Evolutionary conservation across 2,888 invertebrate genomes (phyloP).

Genomic region (Melinaea marsaeus): DNA sequence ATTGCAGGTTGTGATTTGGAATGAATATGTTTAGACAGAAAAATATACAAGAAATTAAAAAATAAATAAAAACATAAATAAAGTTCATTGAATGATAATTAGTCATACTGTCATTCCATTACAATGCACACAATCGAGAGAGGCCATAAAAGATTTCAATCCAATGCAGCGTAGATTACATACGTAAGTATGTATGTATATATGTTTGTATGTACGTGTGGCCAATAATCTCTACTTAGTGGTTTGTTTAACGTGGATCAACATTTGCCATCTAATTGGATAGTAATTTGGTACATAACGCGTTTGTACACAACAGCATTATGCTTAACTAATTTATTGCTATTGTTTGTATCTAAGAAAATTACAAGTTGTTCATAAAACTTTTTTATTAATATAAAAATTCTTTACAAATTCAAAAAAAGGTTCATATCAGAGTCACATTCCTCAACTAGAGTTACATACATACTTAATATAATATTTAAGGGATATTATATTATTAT

Average conservation of each 20-base stretch:
- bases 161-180: conserved; percentile 4
- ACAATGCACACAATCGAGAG: not conserved
- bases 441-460: too few relatives aligned
- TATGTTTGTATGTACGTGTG: not conserved
- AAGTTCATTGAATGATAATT: not conserved
- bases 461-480: too few relatives aligned
- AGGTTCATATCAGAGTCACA: too few relatives aligned
- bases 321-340: not conserved
- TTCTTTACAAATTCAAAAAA: too few relatives aligned
- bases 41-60: not conserved
- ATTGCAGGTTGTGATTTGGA: too few relatives aligned
- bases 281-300: conserved; percentile 4
- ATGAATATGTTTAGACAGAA: not conserved
- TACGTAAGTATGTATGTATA: not conserved
- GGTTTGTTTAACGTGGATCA: conserved; percentile 5
- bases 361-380: too few relatives aligned
- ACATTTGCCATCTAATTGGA: conserved; percentile 6
- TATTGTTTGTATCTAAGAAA: too few relatives aligned
- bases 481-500: too few relatives aligned
- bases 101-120: not conserved
- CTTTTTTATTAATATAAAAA: too few relatives aligned
- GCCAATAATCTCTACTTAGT: conserved; percentile 6
- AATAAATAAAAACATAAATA: not conserved
- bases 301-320: not conserved
- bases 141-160: conserved; percentile 8